phyloP scores from a whole-genome alignment of 2,113 vertebrate genomes.

The Ailuropoda melanoleuca region DNA sequence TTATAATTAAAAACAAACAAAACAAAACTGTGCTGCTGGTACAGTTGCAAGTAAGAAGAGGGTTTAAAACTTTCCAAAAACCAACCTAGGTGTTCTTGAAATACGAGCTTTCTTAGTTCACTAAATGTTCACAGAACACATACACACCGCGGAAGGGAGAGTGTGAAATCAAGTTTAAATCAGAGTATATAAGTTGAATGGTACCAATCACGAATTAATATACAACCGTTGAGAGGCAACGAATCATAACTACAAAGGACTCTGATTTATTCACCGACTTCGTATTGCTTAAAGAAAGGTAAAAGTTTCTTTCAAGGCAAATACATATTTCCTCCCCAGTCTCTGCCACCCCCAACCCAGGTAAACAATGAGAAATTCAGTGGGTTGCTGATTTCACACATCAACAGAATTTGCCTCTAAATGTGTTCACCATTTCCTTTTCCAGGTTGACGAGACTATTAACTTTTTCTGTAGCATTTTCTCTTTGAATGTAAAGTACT shows the following conservation, averaged over 20 bases:
- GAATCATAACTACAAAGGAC: not conserved
- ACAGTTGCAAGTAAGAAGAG: not conserved
- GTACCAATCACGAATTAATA: not conserved
- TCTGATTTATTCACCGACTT: not conserved
- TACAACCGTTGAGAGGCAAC: fast-evolving
- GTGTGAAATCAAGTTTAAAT: not conserved
- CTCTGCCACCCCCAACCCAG: not conserved
- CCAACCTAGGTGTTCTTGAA: not conserved
- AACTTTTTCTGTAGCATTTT: not conserved
- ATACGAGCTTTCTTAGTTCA: not conserved
- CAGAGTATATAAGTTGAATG: too few species aligned
- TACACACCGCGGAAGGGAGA: fast-evolving
- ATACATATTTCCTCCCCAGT: not conserved
- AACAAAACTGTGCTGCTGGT: too few species aligned
- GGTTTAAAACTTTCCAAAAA: not conserved
- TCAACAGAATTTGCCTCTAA: not conserved
- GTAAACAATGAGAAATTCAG: not conserved
- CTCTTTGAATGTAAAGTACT: not conserved
- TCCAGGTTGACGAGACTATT: not conserved
- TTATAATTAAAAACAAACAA: not conserved
- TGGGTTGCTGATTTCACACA: too few species aligned
- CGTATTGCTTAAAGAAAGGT: not conserved
- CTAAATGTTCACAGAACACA: not conserved
- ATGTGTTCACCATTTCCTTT: not conserved
- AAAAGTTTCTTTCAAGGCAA: not conserved